These are phyloP conservation scores for Brachionus paranguensis DNA, from an alignment of 1,140 invertebrate genomes.

Conservation along the genomic window DNA sequence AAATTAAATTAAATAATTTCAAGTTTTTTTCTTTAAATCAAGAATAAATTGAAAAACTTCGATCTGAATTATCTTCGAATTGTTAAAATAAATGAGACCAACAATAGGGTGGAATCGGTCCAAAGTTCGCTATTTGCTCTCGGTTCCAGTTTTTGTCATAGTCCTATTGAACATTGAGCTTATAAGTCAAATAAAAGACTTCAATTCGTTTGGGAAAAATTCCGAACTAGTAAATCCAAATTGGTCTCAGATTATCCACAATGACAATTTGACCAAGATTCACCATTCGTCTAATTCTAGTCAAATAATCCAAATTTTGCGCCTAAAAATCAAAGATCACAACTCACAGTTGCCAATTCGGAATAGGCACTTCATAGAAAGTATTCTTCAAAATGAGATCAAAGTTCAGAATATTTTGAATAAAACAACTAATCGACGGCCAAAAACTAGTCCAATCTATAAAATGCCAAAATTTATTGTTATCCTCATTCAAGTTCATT, in stretches of 20 bases:
- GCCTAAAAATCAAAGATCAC: neutral
- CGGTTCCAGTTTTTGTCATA: neutral
- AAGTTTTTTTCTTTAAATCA: neutral
- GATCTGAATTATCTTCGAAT: neutral
- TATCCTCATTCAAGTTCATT: constrained; percentile 70
- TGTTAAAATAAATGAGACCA: constrained; percentile 7
- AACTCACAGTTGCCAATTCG: neutral
- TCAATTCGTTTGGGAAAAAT: neutral
- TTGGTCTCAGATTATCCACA: neutral
- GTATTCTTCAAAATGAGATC: neutral
- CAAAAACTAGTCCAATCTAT: neutral
- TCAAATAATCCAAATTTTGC: neutral
- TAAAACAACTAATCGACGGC: neutral
- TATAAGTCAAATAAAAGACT: constrained; percentile 20
- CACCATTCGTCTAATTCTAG: neutral
- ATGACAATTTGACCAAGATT: neutral
- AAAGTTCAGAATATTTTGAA: neutral
- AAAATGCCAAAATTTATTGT: constrained; percentile 12
- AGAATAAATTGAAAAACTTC: neutral
- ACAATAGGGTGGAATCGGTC: neutral
- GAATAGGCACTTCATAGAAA: neutral
- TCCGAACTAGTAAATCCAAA: neutral
- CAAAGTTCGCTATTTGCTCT: neutral
- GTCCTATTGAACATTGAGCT: constrained; percentile 7
- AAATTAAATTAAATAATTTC: constrained; percentile 13